Evolutionary conservation across 1,140 invertebrate genomes (phyloP).

Genomic region (Panagrolaimus sp.): DNA sequence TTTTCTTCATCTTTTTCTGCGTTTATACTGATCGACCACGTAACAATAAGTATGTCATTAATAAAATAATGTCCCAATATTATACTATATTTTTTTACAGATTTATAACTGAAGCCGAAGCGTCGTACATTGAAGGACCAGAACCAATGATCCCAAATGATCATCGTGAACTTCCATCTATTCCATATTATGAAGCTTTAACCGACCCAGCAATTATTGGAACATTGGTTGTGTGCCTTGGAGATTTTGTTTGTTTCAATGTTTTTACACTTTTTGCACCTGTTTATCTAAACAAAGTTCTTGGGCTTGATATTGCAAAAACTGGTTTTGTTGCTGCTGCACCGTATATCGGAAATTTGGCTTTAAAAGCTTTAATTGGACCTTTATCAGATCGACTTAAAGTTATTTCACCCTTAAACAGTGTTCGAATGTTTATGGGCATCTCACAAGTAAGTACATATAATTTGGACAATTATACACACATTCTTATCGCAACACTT

Average conservation of each 20-base stretch:
- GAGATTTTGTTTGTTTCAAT: conserved; percentile 6
- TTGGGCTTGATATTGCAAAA: not conserved
- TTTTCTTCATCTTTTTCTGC: not conserved
- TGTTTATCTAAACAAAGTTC: conserved; percentile 8
- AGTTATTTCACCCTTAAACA: not conserved
- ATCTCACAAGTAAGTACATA: not conserved
- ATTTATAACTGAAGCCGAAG: not conserved
- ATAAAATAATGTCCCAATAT: not conserved
- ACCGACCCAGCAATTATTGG: not conserved
- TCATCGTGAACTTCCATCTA: not conserved
- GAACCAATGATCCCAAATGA: not conserved
- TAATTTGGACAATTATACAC: no score
- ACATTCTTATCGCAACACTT: no score
- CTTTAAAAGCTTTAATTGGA: not conserved
- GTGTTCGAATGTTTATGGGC: conserved; percentile 1
- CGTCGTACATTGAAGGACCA: not conserved
- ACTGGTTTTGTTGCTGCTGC: not conserved
- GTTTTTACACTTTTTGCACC: not conserved
- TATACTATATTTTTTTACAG: conserved; percentile 3
- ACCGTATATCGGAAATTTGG: not conserved
- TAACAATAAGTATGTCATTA: not conserved
- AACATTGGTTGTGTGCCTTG: not conserved
- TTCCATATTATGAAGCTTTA: not conserved
- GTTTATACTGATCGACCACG: not conserved
- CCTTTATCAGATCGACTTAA: not conserved